A percentile compares a stretch with the other conserved stretches of the same genome.
These are phyloP conservation scores for Lampropteryx suffumata DNA, from an alignment of 2,888 invertebrate species.

Conservation along the genomic window DNA sequence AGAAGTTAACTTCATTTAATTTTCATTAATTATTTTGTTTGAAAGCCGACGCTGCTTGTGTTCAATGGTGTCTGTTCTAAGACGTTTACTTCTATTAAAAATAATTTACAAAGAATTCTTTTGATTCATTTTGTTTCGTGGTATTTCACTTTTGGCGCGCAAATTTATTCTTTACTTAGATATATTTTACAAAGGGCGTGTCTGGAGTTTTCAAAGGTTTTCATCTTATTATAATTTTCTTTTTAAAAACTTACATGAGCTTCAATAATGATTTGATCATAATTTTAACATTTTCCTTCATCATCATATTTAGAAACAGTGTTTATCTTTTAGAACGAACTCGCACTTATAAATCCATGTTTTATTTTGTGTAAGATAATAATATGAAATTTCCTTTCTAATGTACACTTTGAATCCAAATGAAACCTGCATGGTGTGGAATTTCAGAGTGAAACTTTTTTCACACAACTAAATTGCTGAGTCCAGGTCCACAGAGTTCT, in stretches of 20 bases:
- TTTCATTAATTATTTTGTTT: slow-evolving; percentile 1
- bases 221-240: slow-evolving; percentile 62
- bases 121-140: slow-evolving; percentile 59
- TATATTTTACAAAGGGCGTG: slow-evolving; percentile 69
- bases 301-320: no score
- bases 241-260: slow-evolving; percentile 40
- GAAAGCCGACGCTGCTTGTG: neutral
- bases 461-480: no score
- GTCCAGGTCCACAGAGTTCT: no score
- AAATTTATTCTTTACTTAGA: slow-evolving; percentile 67
- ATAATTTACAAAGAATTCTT: slow-evolving; percentile 60
- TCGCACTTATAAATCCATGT: no score
- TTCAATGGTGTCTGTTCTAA: slow-evolving; percentile 13
- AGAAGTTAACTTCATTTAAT: no score
- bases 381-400: no score
- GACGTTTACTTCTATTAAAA: slow-evolving; percentile 33
- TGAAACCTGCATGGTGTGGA: no score
- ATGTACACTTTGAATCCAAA: no score
- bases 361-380: no score
- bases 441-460: no score
- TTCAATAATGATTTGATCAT: neutral
- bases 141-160: slow-evolving; percentile 55
- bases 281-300: neutral
- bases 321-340: no score
- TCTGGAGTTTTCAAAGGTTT: slow-evolving; percentile 64